Evolutionary conservation across 2,113 vertebrate genomes (phyloP), one percentile per base, ranked within the genome.

Genomic region (Neotoma lepida): DNA sequence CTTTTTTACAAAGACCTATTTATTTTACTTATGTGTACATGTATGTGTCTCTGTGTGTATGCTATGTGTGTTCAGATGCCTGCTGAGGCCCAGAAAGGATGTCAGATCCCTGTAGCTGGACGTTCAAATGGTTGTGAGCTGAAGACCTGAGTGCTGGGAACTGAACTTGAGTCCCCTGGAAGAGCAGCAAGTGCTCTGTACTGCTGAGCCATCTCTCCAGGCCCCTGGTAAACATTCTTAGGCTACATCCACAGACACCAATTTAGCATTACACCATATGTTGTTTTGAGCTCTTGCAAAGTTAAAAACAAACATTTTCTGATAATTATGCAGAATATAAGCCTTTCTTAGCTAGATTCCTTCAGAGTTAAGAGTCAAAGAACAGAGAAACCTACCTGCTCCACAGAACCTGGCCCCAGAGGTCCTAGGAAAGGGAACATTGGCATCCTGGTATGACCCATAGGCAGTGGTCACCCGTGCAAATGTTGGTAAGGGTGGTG

Each of bases 371-470:
- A 61, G 44, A 96, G 74, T 90, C 73, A 94, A 56, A 94, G 30
- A 94, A 63, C 49, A 12, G 84, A 18, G 1, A 84, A 51, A 96
- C 98, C 97, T 77, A 99, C 99, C 99, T 97, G 99, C 99, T 93
- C 99, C 99, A 94, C 99, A 99, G 98, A 99, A 99, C 88, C 99
- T 99, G 84, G 99, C 99, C n/a, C 99, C 99, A 0, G 99, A 99
- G 8, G 99, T 99, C 24, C 99, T 98, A 49, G 99, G 99, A 93
- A 99, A 99, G 0, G 99, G 99, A 97, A 99, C 99, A 97, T 99
- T 99, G n/a, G 99, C 99, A 74, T 99, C 99, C 98, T 99, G 99
- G 93, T 99, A 99, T 28, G 99, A 99, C 26, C 99, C 99, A 2
- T 99, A 99, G 0, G 99, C 99, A 90, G 99, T 99, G 97, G 98